These are phyloP conservation scores for Acanthoscelides obtectus DNA, from an alignment of 2,888 invertebrate genomes.

Conservation along the genomic window DNA sequence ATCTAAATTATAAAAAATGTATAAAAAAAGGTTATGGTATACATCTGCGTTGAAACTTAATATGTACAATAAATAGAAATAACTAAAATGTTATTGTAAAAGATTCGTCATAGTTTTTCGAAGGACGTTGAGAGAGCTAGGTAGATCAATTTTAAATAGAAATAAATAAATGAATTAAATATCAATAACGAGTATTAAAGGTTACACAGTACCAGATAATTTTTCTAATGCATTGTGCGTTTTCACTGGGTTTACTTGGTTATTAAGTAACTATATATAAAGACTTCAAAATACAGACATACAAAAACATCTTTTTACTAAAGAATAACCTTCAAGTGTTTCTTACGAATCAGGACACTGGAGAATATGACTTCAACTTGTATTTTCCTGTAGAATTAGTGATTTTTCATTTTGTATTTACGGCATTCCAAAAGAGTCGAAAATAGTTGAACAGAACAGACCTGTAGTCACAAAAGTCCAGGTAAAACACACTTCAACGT, in stretches of 20 bases:
- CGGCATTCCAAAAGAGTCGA: too few relatives aligned
- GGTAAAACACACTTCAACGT: too few relatives aligned
- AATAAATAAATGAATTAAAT: constrained; percentile 22
- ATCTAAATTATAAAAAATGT: constrained; percentile 18
- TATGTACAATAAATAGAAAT: constrained; percentile 14
- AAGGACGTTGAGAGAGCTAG: constrained; percentile 17
- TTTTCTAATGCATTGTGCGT: background rate
- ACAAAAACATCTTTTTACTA: too few relatives aligned
- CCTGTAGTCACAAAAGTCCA: too few relatives aligned
- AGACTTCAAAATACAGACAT: background rate
- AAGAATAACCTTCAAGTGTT: too few relatives aligned
- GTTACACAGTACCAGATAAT: constrained; percentile 6
- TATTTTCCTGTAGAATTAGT: too few relatives aligned
- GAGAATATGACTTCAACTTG: too few relatives aligned
- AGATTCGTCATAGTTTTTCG: constrained; percentile 4
- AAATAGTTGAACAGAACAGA: too few relatives aligned
- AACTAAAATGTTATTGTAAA: background rate
- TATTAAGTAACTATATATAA: background rate
- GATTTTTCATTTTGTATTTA: too few relatives aligned
- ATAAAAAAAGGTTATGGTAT: constrained; percentile 7
- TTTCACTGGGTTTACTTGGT: background rate
- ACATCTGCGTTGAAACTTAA: constrained; percentile 7
- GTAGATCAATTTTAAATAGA: constrained; percentile 19
- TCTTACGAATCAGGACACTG: too few relatives aligned
- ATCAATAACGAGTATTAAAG: constrained; percentile 14